These are phyloP conservation scores for Ochotona curzoniae DNA, from an alignment of 2,113 vertebrate species.

Conservation along the genomic window DNA sequence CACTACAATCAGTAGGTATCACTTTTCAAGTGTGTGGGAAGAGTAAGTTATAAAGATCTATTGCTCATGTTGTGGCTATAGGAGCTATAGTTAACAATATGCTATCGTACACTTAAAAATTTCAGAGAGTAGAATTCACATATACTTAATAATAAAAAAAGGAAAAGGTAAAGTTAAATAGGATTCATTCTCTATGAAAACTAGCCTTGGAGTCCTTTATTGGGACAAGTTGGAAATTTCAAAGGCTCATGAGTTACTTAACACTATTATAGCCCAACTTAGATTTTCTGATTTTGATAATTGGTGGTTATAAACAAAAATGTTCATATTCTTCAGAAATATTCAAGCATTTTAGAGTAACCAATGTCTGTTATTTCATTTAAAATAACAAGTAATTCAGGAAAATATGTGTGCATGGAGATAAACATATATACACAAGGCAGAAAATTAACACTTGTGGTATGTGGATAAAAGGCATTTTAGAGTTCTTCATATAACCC, in stretches of 20 bases:
- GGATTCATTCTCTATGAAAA: background rate
- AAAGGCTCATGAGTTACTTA: background rate
- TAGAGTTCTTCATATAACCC: constrained; percentile 14
- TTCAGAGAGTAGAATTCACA: background rate
- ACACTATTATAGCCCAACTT: background rate
- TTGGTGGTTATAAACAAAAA: background rate
- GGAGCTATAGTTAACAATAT: background rate
- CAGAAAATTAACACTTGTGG: background rate
- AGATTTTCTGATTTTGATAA: background rate
- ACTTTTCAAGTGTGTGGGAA: background rate
- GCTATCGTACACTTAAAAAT: background rate
- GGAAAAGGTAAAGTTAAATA: background rate
- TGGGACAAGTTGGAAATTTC: background rate
- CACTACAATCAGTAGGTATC: background rate
- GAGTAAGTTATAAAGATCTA: background rate
- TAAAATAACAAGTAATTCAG: constrained; percentile 43
- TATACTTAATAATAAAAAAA: background rate
- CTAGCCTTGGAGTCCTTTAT: background rate
- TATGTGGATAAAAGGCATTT: background rate
- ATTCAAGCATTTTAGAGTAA: background rate
- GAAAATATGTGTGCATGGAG: background rate
- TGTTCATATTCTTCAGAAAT: background rate
- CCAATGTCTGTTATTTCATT: background rate
- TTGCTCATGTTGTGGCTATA: fast-evolving
- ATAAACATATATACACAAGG: background rate